A percentile compares a stretch with the other conserved stretches of the same genome.
Conservation (phyloP, 2,797 vertebrate genomes). For the Huso huso region DNA sequence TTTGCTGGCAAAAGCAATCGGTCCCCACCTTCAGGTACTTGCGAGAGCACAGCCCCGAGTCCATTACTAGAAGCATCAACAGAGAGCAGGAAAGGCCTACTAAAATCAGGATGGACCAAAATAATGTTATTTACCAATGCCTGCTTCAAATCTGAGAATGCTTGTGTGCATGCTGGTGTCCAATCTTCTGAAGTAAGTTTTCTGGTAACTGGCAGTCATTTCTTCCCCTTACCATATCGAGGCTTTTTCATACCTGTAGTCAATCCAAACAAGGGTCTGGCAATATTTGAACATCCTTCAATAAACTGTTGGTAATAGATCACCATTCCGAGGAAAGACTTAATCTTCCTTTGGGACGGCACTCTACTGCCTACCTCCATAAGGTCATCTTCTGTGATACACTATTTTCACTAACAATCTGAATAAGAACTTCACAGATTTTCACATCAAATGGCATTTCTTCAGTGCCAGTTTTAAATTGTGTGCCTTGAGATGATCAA, state of each 20-base stretch:
- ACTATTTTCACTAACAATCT: slow-evolving; percentile 11
- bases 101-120: slow-evolving; percentile 17
- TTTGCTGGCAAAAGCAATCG: neutral
- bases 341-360: slow-evolving; percentile 16
- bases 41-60: slow-evolving; percentile 7
- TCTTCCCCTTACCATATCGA: neutral
- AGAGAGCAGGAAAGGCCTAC: slow-evolving; percentile 11
- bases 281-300: slow-evolving; percentile 17
- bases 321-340: slow-evolving; percentile 22
- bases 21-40: neutral
- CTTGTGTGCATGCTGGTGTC: slow-evolving; percentile 7
- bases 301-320: slow-evolving; percentile 25
- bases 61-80: slow-evolving; percentile 18
- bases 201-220: neutral
- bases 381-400: slow-evolving; percentile 18
- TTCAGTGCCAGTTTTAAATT: slow-evolving; percentile 20
- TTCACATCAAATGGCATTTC: slow-evolving; percentile 16
- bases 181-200: slow-evolving; percentile 12
- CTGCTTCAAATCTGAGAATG: slow-evolving; percentile 7
- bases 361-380: slow-evolving; percentile 9
- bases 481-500: slow-evolving; percentile 5
- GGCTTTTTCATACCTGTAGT: slow-evolving; percentile 3
- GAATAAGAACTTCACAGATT: neutral
- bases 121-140: slow-evolving; percentile 10
- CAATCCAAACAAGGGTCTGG: slow-evolving; percentile 17